phyloP scores from a whole-genome alignment of 2,797 vertebrate species.

The Chrosomus eos region DNA sequence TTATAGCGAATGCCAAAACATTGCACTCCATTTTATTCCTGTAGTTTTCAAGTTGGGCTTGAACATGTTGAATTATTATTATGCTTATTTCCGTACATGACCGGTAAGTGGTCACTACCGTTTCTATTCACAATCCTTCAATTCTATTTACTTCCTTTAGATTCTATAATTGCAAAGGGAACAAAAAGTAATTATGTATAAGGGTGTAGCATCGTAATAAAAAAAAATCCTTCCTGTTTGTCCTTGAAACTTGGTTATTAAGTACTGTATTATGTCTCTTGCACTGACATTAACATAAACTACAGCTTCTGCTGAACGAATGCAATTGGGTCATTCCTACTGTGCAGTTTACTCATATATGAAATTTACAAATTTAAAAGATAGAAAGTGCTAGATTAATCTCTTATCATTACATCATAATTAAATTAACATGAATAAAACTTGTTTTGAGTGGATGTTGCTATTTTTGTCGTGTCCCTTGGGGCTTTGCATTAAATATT shows the following conservation, averaged over 20 bases:
- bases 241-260: not conserved
- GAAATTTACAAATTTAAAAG: not conserved
- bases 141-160: not conserved
- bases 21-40: slow-evolving; percentile 61
- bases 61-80: slow-evolving; percentile 65
- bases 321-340: slow-evolving; percentile 20
- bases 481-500: not conserved
- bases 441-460: not conserved
- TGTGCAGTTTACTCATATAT: not conserved
- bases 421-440: not conserved
- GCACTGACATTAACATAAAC: not conserved
- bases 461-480: not conserved
- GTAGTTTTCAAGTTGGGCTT: slow-evolving; percentile 55
- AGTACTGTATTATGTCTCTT: not conserved
- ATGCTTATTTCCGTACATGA: slow-evolving; percentile 6
- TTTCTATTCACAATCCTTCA: not conserved
- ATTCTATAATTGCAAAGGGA: not conserved
- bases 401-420: not conserved
- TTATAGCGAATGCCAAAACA: slow-evolving; percentile 74
- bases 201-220: not conserved
- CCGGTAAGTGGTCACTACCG: not conserved
- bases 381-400: not conserved
- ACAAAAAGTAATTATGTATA: not conserved
- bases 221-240: not conserved
- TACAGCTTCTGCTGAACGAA: not conserved